Base-by-base conservation (phyloP, 1,140 invertebrate genomes). In the Aphaenogaster floridana region DNA sequence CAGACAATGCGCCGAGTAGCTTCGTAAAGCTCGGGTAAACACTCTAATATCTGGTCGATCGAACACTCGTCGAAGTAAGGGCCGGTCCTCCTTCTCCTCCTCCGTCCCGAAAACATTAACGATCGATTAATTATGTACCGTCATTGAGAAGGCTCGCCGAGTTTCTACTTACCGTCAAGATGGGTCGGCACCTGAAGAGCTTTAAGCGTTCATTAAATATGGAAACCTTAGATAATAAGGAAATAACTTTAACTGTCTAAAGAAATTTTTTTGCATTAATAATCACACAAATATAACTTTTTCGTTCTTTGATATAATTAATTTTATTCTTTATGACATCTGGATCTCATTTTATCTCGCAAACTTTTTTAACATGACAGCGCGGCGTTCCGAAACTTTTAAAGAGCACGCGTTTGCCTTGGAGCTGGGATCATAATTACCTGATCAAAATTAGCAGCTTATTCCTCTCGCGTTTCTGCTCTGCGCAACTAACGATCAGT, bases 1-100 rank as follows among this genome's bases (percentile, higher is more conserved):
- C 87, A 91, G 90, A 91, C 89, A 90, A 91, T 88, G 89, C 80
- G 76, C 63, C 84, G 79, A 89, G 84, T 74, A 87, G 84, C 88
- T 87, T 89, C 79, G 68, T 36, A 74, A 87, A 88, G 79, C 89
- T 81, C 45, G 72, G 69, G 66, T 87, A 91, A 91, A 90, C 78
- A 81, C 57, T 84, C 68, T 89, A 91, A 91, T 89, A 86, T 91
- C 66, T 76, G 36, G 15, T 71, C 80, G 88, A 90, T 89, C 88
- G 89, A 61, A 71, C 64, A 61, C 64, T 61, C n/a, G 50, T 1
- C 13, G 54, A 36, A 63, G 11, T 48, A 8, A 34, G 39, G 11
- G 11, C 50, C 39, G 54, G 0, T 28, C n/a, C 39, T 42, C 3
- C 39, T 28, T 28, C 28, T 39, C 36, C 34, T 3, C 72, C 59